Base-by-base conservation (phyloP, 2,888 invertebrate species). In the Eupithecia pulchellata region DNA sequence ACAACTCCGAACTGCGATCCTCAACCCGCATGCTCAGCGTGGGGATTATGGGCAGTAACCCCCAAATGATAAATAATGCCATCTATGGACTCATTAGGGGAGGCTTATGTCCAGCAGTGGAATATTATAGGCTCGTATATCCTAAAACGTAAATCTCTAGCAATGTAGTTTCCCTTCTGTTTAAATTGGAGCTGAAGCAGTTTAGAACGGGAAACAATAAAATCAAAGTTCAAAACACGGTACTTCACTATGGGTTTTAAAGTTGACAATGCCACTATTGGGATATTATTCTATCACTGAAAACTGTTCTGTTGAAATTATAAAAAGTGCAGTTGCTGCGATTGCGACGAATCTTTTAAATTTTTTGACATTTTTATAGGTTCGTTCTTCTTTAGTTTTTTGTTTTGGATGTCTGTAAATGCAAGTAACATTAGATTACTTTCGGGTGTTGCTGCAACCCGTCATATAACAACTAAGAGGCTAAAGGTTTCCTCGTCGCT, bases 191-290 rank as follows among this genome's bases (percentile, higher is more conserved):
- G 55, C 47, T 55, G 69, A n/a, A 61, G 30, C 39, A 36, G 30
- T 52, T 57, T 42, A 29, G 57, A 64, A 68, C 67, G 64, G 52
- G 63, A 69, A 69, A 74, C 57, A 74, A 72, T 67, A 66, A 70
- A 69, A 74, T 64, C 58, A 60, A 71, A 68, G 52, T 71, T 63
- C 58, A 61, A 66, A 74, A 74, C 72, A 76, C 62, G 69, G 17
- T 52, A 69, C 67, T 55, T 71, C 74, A 76, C 76, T 76, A 65
- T 52, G 39, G 57, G 64, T 68, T 71, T 66, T 32, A 63, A 70
- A 66, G 36, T 20, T 62, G 57, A 55, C 69, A 65, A 70, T 70
- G 34, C 34, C 42, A 70, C 39, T 63, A 42, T 32, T 32, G 64
- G 8, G 30, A 39, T 29, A 30, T 64, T 64, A 47, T 30, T 25